A percentile compares a stretch with the other conserved stretches of the same genome.
These are phyloP conservation scores for Pseudorectes ferrugineus DNA, from an alignment of 2,113 vertebrate genomes.

Conservation along the genomic window DNA sequence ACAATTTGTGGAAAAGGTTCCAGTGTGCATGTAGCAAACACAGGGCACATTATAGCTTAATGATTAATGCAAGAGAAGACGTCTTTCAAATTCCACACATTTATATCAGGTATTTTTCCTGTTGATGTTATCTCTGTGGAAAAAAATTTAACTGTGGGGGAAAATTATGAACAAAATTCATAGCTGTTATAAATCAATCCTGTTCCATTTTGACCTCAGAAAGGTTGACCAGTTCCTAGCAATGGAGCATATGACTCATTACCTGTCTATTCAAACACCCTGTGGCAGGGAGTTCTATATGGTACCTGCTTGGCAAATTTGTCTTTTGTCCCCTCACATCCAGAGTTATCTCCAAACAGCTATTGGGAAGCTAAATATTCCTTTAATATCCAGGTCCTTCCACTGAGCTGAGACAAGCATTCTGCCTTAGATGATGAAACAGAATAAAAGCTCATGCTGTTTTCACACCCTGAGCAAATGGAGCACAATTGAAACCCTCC, in stretches of 20 bases:
- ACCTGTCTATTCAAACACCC: background rate
- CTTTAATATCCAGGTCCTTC: background rate
- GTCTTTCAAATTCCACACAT: background rate
- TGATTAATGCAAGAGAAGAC: background rate
- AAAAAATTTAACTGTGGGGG: background rate
- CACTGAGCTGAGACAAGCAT: background rate
- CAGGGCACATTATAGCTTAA: background rate
- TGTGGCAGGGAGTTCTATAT: background rate
- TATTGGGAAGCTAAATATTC: background rate
- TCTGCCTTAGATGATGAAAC: background rate
- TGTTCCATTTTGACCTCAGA: background rate
- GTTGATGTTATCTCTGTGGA: background rate
- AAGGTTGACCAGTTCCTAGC: background rate
- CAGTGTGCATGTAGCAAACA: background rate
- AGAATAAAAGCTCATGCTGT: background rate
- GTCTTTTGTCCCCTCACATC: background rate
- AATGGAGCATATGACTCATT: background rate
- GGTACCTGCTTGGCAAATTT: background rate
- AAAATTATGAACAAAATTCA: background rate
- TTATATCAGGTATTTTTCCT: background rate
- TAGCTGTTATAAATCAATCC: background rate
- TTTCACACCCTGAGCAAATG: background rate
- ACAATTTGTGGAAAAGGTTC: background rate
- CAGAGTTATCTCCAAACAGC: background rate
- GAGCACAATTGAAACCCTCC: accelerated